Evolutionary conservation across 2,797 vertebrate genomes (phyloP).

Genomic region (Semotilus atromaculatus): DNA sequence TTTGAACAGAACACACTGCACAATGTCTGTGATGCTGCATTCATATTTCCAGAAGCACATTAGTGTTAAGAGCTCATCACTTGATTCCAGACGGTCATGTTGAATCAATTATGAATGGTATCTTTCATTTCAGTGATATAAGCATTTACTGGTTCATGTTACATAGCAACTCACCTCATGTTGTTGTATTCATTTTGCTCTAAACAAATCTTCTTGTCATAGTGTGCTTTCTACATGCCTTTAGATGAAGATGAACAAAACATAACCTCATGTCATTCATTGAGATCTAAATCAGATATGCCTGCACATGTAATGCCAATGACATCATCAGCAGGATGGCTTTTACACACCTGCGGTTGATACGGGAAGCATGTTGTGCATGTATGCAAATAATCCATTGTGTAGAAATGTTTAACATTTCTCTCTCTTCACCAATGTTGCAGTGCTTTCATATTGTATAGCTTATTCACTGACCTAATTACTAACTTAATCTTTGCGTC

Average conservation of each 20-base stretch:
- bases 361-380: neutral
- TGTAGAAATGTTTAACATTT: neutral
- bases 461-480: neutral
- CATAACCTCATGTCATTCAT: neutral
- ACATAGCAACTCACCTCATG: slow-evolving; percentile 3
- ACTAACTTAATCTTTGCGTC: neutral
- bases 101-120: slow-evolving; percentile 45
- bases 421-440: neutral
- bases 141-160: slow-evolving; percentile 20
- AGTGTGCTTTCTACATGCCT: neutral
- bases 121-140: slow-evolving; percentile 43
- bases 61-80: slow-evolving; percentile 22
- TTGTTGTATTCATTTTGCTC: slow-evolving; percentile 2
- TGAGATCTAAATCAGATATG: neutral
- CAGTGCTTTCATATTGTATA: neutral
- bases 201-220: neutral
- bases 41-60: slow-evolving; percentile 14
- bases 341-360: neutral
- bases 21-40: neutral
- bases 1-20: neutral
- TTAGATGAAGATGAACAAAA: neutral
- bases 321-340: neutral
- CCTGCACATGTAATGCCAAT: neutral
- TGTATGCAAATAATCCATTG: neutral
- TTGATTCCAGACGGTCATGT: slow-evolving; percentile 13